Percentiles rank a stretch among this genome's conserved stretches.
Conservation (phyloP, 2,888 invertebrate species). For the Eugnorisma glareosa region DNA sequence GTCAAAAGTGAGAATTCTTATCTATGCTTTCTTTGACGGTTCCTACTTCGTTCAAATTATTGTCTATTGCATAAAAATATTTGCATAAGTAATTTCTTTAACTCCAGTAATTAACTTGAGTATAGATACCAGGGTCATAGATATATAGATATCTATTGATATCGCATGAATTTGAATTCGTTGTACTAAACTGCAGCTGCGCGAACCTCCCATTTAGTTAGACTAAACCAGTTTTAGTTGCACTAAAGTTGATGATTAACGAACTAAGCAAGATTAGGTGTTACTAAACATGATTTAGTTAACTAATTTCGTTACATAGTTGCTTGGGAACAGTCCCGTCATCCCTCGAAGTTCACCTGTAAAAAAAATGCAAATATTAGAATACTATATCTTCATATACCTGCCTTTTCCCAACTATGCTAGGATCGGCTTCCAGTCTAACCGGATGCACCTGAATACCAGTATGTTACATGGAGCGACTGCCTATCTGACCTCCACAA, state of each 20-base stretch:
- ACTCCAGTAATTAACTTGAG: neutral
- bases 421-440: neutral
- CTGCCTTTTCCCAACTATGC: neutral
- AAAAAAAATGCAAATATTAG: neutral
- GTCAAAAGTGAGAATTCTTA: neutral
- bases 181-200: neutral
- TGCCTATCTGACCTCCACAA: too few relatives aligned
- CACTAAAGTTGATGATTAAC: slow-evolving; percentile 3
- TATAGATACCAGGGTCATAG: neutral
- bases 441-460: neutral
- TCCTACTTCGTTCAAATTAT: neutral
- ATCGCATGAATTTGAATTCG: neutral
- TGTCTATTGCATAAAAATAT: neutral
- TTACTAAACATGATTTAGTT: slow-evolving; percentile 75
- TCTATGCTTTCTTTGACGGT: neutral
- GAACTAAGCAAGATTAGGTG: slow-evolving; percentile 32
- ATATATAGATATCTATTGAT: too few relatives aligned
- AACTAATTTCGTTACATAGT: slow-evolving; percentile 94
- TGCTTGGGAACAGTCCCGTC: slow-evolving; percentile 98
- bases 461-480: neutral
- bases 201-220: neutral
- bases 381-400: neutral
- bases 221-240: neutral
- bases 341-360: slow-evolving; percentile 96
- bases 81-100: neutral